Evolutionary conservation across 2,113 vertebrate genomes (phyloP).

Genomic region (Larimichthys polyactis): DNA sequence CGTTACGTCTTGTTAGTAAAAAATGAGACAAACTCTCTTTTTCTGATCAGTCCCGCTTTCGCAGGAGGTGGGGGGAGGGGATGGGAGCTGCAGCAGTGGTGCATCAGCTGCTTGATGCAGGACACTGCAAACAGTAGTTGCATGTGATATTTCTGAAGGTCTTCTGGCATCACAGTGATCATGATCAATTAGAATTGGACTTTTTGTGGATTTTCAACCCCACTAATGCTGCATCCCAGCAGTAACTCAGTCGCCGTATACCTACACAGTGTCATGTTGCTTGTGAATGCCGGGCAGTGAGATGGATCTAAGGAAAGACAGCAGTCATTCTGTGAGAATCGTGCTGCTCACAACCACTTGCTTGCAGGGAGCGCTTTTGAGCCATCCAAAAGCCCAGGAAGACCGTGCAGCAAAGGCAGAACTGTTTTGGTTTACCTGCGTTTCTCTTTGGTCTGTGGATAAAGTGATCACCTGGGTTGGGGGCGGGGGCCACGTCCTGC

Average conservation of each 20-base stretch:
- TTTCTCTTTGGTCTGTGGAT: constrained; percentile 97
- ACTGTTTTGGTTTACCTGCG: constrained; percentile 87
- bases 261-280: constrained; percentile 48
- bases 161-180: constrained; percentile 4
- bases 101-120: constrained; percentile 44
- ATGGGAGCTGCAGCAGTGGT: constrained; percentile 34
- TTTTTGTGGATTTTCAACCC: constrained; percentile 20
- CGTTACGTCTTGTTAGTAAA: constrained; percentile 53
- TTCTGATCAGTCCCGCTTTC: constrained; percentile 37
- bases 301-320: constrained; percentile 59
- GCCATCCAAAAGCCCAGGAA: constrained; percentile 84
- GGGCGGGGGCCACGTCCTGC: constrained; percentile 91
- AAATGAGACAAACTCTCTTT: constrained; percentile 7
- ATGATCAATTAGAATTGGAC: constrained; percentile 27
- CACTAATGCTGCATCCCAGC: constrained; percentile 24
- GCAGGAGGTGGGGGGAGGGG: background rate
- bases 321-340: constrained; percentile 63
- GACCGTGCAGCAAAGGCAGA: constrained; percentile 75
- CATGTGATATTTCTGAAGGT: constrained; percentile 9
- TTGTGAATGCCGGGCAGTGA: constrained; percentile 57
- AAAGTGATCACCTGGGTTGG: constrained; percentile 99
- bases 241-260: constrained; percentile 21
- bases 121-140: constrained; percentile 20
- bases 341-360: constrained; percentile 77
- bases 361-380: constrained; percentile 71